A percentile compares a stretch with the other conserved stretches of the same genome.
phyloP scores from a whole-genome alignment of 2,113 vertebrate species.

The Poicephalus gulielmi region DNA sequence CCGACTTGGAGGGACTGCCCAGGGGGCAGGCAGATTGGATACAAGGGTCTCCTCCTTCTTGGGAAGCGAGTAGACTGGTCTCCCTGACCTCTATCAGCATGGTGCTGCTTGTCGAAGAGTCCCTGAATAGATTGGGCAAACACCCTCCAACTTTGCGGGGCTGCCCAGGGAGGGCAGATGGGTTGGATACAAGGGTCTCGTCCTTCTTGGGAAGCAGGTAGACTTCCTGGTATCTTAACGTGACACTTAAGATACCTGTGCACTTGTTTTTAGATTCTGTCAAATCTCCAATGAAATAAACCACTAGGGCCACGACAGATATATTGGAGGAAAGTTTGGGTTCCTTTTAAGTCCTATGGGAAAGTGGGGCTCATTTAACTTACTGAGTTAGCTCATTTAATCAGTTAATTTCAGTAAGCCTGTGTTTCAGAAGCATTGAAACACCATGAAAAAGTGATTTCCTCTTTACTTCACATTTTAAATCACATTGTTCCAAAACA shows the following conservation, averaged over 20 bases:
- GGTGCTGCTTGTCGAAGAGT: too few relatives aligned
- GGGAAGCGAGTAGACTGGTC: too few relatives aligned
- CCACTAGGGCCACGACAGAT: not conserved
- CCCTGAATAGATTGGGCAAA: too few relatives aligned
- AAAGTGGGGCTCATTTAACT: not conserved
- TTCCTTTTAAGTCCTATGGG: not conserved
- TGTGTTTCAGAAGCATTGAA: not conserved
- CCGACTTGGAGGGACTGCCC: too few relatives aligned
- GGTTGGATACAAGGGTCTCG: too few relatives aligned
- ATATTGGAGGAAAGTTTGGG: not conserved
- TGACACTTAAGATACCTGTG: not conserved
- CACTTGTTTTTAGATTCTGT: not conserved
- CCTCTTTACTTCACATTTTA: not conserved
- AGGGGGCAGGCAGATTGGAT: too few relatives aligned
- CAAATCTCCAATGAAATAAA: not conserved
- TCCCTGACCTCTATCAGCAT: too few relatives aligned
- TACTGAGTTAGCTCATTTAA: constrained; percentile 21
- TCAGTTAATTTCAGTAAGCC: not conserved
- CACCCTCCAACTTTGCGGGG: too few relatives aligned
- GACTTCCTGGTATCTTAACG: too few relatives aligned
- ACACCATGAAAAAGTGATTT: not conserved
- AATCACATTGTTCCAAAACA: not conserved
- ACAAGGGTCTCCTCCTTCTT: too few relatives aligned
- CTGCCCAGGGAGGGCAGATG: too few relatives aligned
- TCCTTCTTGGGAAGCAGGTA: too few relatives aligned